phyloP scores from a whole-genome alignment of 2,113 vertebrate genomes.

The Serilophus lunatus region DNA sequence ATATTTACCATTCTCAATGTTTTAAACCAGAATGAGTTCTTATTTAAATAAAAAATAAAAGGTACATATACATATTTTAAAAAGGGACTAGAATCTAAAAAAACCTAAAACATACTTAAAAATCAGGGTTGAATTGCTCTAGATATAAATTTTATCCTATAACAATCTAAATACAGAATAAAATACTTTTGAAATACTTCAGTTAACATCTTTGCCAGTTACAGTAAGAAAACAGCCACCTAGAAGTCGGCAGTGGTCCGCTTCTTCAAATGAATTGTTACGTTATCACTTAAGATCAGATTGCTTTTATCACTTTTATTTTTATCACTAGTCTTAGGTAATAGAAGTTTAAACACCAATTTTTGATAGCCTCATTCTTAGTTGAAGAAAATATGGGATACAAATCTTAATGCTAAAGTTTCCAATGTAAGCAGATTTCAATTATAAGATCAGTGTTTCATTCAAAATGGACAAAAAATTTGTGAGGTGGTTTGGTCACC shows the following conservation, averaged over 20 bases:
- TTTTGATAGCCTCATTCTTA: neutral
- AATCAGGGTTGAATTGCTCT: neutral
- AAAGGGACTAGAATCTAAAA: rapidly evolving
- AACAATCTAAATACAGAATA: neutral
- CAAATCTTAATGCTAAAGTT: neutral
- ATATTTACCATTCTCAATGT: neutral
- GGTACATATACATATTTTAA: neutral
- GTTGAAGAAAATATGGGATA: neutral
- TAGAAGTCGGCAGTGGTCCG: neutral
- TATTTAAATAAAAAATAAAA: neutral
- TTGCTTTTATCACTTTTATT: neutral
- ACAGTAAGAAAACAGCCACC: neutral
- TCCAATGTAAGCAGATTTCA: neutral
- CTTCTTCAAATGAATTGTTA: neutral
- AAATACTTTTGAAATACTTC: neutral
- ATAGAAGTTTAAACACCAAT: neutral
- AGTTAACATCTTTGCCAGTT: neutral
- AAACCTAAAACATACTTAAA: neutral
- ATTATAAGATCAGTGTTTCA: neutral
- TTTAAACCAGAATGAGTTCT: neutral
- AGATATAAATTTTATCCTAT: neutral
- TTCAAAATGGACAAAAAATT: neutral
- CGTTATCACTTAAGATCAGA: neutral
- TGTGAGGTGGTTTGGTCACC: rapidly evolving
- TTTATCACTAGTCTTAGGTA: neutral